Percentiles rank a stretch among this genome's conserved stretches.
phyloP scores from a whole-genome alignment of 2,113 vertebrate genomes.

The Ciconia stormi region DNA sequence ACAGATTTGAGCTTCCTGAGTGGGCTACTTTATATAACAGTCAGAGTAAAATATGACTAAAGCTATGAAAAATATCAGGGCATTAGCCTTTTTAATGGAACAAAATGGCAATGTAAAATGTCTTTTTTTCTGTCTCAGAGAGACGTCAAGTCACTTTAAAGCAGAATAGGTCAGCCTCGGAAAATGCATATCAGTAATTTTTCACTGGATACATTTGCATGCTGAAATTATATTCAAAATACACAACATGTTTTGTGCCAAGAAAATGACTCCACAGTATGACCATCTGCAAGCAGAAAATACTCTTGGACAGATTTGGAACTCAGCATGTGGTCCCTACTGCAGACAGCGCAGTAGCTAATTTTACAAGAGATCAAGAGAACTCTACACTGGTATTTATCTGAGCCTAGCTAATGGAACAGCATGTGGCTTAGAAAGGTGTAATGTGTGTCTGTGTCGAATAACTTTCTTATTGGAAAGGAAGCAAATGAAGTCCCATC shows the following conservation, averaged over 20 bases:
- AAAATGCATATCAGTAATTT: background rate
- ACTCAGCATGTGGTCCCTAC: slow-evolving; percentile 10
- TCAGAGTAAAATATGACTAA: background rate
- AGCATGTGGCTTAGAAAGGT: background rate
- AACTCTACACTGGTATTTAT: background rate
- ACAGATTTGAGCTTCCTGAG: background rate
- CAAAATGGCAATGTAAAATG: background rate
- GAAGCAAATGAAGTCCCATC: background rate
- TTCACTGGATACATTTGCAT: background rate
- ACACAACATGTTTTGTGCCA: background rate
- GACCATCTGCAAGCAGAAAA: slow-evolving; percentile 48
- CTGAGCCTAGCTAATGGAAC: background rate
- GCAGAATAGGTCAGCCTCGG: background rate
- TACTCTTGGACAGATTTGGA: slow-evolving; percentile 28
- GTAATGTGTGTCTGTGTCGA: background rate
- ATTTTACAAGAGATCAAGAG: background rate
- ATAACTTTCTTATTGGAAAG: background rate
- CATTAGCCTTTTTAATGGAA: slow-evolving; percentile 17
- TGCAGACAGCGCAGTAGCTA: background rate
- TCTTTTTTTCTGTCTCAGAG: background rate
- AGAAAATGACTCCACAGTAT: slow-evolving; percentile 28
- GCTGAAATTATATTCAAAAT: slow-evolving; percentile 8
- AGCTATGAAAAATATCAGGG: background rate
- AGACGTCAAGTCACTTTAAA: background rate
- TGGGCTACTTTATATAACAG: background rate